Percentiles rank a stretch among this genome's conserved stretches.
Evolutionary conservation across 2,113 vertebrate species (phyloP).

Genomic region (Orcinus orca): DNA sequence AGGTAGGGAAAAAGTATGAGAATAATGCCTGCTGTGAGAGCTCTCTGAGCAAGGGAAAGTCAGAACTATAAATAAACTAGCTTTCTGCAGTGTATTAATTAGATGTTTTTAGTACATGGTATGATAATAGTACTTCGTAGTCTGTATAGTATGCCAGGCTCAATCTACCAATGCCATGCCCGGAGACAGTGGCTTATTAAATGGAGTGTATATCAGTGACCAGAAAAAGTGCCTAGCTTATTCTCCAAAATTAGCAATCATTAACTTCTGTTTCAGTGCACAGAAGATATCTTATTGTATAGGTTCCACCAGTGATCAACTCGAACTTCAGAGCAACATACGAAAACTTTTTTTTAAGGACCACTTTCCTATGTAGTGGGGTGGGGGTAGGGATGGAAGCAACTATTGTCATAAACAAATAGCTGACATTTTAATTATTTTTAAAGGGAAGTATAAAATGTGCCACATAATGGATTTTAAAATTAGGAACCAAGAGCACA

Average conservation of each 20-base stretch:
- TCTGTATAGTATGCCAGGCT: background rate
- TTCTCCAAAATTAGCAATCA: background rate
- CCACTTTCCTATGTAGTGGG: background rate
- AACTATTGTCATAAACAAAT: background rate
- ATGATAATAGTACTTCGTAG: background rate
- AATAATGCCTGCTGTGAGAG: background rate
- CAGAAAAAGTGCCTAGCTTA: background rate
- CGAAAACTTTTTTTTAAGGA: background rate
- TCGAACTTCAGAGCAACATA: background rate
- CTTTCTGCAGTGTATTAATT: background rate
- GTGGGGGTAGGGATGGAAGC: background rate
- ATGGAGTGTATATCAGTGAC: background rate
- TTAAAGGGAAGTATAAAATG: background rate
- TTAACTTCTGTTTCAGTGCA: background rate
- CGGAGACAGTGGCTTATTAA: background rate
- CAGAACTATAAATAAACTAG: slow-evolving; percentile 5
- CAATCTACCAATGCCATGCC: background rate
- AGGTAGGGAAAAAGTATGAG: background rate
- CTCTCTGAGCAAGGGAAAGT: background rate
- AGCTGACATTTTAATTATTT: background rate
- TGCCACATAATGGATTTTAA: background rate
- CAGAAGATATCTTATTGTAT: background rate
- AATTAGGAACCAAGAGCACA: background rate
- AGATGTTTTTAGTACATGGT: background rate
- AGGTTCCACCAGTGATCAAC: background rate